A percentile compares a stretch with the other conserved stretches of the same genome.
Evolutionary conservation across 2,797 vertebrate species (phyloP).

Genomic region (Labeo calbasu): DNA sequence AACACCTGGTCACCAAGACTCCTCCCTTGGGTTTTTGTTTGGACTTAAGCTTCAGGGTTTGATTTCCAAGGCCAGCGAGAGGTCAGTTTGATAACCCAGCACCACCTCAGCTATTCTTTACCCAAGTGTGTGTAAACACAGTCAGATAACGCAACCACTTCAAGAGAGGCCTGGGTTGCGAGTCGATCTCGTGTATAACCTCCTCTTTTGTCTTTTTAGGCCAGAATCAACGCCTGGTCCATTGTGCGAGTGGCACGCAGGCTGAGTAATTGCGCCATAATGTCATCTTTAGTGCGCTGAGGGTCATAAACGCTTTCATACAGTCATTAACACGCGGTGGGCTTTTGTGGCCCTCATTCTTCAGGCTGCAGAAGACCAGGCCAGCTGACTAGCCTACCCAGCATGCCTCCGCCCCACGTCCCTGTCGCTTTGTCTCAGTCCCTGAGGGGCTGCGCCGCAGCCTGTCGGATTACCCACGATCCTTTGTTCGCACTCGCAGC

Average conservation of each 20-base stretch:
- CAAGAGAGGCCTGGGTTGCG: constrained; percentile 12
- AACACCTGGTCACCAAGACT: neutral
- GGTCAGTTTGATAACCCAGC: constrained; percentile 59
- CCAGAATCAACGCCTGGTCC: constrained; percentile 7
- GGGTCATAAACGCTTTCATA: constrained; percentile 48
- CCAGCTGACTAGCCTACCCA: constrained; percentile 55
- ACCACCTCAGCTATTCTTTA: constrained; percentile 47
- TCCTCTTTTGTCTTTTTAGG: constrained; percentile 36
- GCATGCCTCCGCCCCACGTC: constrained; percentile 40
- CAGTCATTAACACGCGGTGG: constrained; percentile 27
- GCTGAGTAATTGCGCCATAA: constrained; percentile 43
- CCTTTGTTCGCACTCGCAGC: constrained; percentile 49
- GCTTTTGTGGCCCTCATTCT: constrained; percentile 46
- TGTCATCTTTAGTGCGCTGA: constrained; percentile 28
- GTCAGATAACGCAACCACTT: constrained; percentile 40
- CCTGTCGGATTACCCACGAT: constrained; percentile 55
- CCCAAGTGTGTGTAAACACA: constrained; percentile 32
- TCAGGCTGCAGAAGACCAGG: constrained; percentile 14
- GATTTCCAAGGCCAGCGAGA: constrained; percentile 30
- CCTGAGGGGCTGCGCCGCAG: constrained; percentile 52
- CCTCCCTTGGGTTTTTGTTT: constrained; percentile 23
- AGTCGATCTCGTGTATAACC: neutral
- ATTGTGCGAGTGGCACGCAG: constrained; percentile 18
- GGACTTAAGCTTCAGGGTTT: constrained; percentile 9
- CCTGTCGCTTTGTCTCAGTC: constrained; percentile 41